Evolutionary conservation across 2,888 invertebrate genomes (phyloP).

Genomic region (Callinectes sapidus): DNA sequence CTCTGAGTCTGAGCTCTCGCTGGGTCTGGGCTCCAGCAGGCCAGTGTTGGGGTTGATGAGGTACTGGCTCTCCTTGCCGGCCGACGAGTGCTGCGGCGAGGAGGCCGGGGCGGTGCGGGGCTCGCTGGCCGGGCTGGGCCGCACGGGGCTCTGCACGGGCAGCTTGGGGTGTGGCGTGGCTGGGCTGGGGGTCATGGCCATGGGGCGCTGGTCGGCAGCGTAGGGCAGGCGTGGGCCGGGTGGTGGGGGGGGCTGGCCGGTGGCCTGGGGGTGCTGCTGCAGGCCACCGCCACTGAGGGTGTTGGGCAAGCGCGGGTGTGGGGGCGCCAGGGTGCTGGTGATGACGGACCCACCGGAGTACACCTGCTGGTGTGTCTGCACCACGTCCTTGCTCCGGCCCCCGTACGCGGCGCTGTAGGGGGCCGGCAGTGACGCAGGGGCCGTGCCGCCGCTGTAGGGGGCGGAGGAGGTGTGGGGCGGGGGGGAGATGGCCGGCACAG

Average conservation of each 20-base stretch:
- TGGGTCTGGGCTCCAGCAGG: slow-evolving; percentile 85
- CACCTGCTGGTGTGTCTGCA: slow-evolving; percentile 72
- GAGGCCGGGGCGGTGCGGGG: slow-evolving; percentile 49
- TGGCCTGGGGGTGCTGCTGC: slow-evolving; percentile 71
- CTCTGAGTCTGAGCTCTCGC: slow-evolving; percentile 82
- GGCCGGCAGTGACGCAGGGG: slow-evolving; percentile 33
- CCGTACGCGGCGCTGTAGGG: slow-evolving; percentile 53
- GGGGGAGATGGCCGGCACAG: slow-evolving; percentile 67
- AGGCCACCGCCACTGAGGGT: slow-evolving; percentile 57
- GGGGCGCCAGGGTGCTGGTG: slow-evolving; percentile 68
- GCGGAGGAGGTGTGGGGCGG: slow-evolving; percentile 58
- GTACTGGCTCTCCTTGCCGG: slow-evolving; percentile 85
- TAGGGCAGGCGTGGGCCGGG: slow-evolving; percentile 42
- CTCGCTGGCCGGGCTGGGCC: slow-evolving; percentile 42
- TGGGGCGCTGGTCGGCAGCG: slow-evolving; percentile 40
- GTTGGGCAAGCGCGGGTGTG: slow-evolving; percentile 63
- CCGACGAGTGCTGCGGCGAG: slow-evolving; percentile 61
- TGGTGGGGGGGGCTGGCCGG: slow-evolving; percentile 70
- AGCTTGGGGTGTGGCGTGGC: slow-evolving; percentile 24
- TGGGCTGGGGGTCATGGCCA: not conserved
- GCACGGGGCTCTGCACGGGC: slow-evolving; percentile 10
- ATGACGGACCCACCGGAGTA: slow-evolving; percentile 72
- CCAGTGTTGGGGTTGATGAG: slow-evolving; percentile 93
- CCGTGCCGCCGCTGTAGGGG: slow-evolving; percentile 51
- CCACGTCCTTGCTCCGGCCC: slow-evolving; percentile 67